Evolutionary conservation across 2,113 vertebrate species (phyloP), one percentile per base, ranked within the genome.

Genomic region (Geococcyx californianus): DNA sequence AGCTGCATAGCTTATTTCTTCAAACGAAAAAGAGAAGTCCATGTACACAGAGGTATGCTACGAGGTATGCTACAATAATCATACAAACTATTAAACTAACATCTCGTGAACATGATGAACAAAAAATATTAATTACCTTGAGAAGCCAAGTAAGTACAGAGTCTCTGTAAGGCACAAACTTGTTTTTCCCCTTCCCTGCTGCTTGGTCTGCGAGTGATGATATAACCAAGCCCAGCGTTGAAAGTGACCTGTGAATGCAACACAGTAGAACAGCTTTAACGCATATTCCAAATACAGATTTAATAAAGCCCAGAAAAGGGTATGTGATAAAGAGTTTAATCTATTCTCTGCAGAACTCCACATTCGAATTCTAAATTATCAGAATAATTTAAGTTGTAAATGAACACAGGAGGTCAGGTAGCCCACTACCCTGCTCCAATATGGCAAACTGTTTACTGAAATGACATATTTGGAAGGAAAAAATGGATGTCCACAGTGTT

Each of bases 141-240:
- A 99, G 98, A 72, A 99, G 98, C 99, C 99, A 99, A 73, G 99
- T 99, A 93, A 99, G 99, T 26, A 99, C 99, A 20, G 99, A 99
- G 95, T 99, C 99, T 98, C 99, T 99, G 97, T 99, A 99, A 96
- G 99, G 99, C 97, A 99, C 99, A 98, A 99, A 99, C 97, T 99
- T 99, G 92, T 94, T 98, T 95, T 99, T 99, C 47, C 98, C 98
- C 93, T 99, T 99, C 87, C 99, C 99, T 64, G 99, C 99, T 84
- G 99, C 99, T 98, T 99, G 99, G 95, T 99, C 99, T 67, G 99
- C 99, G 77, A 99, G 97, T 20, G 99, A 99, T 66, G 99, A 99
- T 97, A 99, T 99, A 96, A 99, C 99, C 97, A 99, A 98, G 12
- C 99, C 99, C 90, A 99, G 97, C 0, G 99, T 99, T 89, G 99